These are phyloP conservation scores for Irena cyanogastra DNA, from an alignment of 2,113 vertebrate species.

Conservation along the genomic window DNA sequence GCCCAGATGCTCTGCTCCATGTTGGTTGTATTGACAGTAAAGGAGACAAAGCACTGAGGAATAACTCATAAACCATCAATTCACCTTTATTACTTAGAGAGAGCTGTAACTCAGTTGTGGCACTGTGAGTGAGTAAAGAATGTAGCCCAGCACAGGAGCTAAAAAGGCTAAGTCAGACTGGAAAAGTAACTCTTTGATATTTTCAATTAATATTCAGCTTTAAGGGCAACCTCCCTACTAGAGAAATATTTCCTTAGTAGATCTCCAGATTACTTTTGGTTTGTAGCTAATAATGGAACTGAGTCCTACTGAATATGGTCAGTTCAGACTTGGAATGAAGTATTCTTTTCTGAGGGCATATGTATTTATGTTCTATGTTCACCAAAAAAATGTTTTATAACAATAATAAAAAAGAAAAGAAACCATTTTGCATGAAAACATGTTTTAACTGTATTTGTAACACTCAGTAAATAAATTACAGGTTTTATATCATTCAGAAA, in stretches of 20 bases:
- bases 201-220: not conserved
- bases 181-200: not conserved
- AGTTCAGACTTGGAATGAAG: not conserved
- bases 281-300: not conserved
- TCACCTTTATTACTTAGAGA: not conserved
- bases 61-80: slow-evolving; percentile 29
- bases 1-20: not conserved
- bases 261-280: not conserved
- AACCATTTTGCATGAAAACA: slow-evolving; percentile 75
- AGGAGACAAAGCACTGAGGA: slow-evolving; percentile 27
- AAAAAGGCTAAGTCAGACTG: not conserved
- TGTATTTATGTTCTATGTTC: not conserved
- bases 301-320: not conserved
- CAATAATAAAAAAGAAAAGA: slow-evolving; percentile 61
- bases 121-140: not conserved
- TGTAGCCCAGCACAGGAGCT: not conserved
- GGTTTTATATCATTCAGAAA: slow-evolving; percentile 79
- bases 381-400: slow-evolving; percentile 21
- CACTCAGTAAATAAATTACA: slow-evolving; percentile 81
- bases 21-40: not conserved
- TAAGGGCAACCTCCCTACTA: not conserved
- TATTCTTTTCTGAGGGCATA: not conserved
- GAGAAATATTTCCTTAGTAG: not conserved
- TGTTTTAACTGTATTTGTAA: slow-evolving; percentile 76
- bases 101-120: not conserved